Evolutionary conservation across 2,113 vertebrate species (phyloP).

Genomic region (Aleadryas rufinucha): DNA sequence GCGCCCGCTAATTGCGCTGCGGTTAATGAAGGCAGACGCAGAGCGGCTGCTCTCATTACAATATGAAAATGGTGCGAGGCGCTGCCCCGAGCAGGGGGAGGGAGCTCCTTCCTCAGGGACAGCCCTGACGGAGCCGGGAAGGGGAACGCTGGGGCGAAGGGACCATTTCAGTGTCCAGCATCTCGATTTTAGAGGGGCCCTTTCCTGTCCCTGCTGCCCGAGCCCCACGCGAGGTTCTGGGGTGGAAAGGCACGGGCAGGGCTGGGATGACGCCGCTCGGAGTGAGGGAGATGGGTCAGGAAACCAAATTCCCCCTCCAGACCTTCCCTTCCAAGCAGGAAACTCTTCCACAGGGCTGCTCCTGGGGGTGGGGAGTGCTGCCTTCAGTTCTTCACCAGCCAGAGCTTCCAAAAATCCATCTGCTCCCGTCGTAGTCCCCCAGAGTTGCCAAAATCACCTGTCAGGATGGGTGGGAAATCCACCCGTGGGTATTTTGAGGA

Average conservation of each 20-base stretch:
- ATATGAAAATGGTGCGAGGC: neutral
- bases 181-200: fast-evolving
- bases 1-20: neutral
- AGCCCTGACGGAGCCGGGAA: fast-evolving
- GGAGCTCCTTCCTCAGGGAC: neutral
- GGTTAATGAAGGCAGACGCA: conserved; percentile 8
- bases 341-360: fast-evolving
- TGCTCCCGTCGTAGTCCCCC: fast-evolving
- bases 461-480: neutral
- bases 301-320: fast-evolving
- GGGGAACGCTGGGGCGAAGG: fast-evolving
- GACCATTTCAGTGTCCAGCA: fast-evolving
- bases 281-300: fast-evolving
- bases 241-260: fast-evolving
- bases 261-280: neutral
- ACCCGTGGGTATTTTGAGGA: fast-evolving
- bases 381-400: neutral
- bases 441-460: fast-evolving
- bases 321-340: neutral
- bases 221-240: fast-evolving
- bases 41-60: conserved; percentile 4
- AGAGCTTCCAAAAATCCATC: fast-evolving
- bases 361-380: fast-evolving
- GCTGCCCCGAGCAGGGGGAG: neutral
- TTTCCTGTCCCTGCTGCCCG: neutral